Base-by-base conservation (phyloP, 2,888 invertebrate genomes). In the Drosophila formosana region DNA sequence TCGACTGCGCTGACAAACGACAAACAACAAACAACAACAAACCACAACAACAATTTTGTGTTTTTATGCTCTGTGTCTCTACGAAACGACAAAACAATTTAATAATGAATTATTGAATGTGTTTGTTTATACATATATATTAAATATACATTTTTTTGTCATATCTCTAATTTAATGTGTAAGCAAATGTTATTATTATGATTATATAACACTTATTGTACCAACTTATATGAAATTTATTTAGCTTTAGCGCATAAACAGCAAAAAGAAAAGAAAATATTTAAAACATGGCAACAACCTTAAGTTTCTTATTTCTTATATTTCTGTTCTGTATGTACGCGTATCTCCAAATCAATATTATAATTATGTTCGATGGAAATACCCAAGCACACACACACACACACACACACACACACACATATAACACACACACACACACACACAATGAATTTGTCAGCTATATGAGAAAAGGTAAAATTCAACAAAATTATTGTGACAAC, bases 361-460 rank as follows among this genome's bases (percentile, higher is more conserved):
- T 72, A 66, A 64, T 43, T 47, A 45, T 68, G 64, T 66, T 69
- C 23, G 51, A 62, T 39, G 30, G 25, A 47, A 63, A 58, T 65
- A 72, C 50, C 43, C 23, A 52, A 18, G n/a, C 8, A 9, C 9
- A 60, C 13, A 49, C 32, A 26, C 26, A 39, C 49, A 47, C 60
- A 52, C 28, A 23, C 8, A 9, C 9, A 60, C 13, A 49, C 32
- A 26, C 26, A 39, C 49, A 47, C 60, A 64, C 43, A 32, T 3
- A 23, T 18, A 60, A 34, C 45, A 45, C 57, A 67, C 37, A 70
- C 45, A 51, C 26, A 49, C 37, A 45, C 53, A 81, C 70, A 89
- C 89, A 88, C 90, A 91, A 90, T 91, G 90, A 90, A 91, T 90
- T 90, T 90, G 87, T 89, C 80, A 87, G 82, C 76, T 88, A 79